phyloP scores from a whole-genome alignment of 2,888 invertebrate genomes.

The Tinea pellionella region DNA sequence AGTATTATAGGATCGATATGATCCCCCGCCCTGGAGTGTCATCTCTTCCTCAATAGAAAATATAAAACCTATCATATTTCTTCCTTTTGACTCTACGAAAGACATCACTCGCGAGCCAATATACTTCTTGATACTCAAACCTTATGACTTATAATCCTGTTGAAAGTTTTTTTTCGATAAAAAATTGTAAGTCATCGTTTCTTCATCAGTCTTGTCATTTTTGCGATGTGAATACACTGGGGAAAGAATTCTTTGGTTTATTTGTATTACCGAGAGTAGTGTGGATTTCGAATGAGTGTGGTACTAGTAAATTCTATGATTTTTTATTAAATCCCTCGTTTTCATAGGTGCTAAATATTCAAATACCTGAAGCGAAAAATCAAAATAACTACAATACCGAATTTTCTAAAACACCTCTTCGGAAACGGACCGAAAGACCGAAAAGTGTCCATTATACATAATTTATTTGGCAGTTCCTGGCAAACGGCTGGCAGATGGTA shows the following conservation, averaged over 20 bases:
- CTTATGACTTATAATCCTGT: not conserved
- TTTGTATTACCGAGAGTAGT: not conserved
- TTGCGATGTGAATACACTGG: not conserved
- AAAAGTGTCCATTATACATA: not conserved
- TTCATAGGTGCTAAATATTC: too few relatives aligned
- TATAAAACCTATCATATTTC: constrained; percentile 11
- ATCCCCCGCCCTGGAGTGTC: constrained; percentile 16
- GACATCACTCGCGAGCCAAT: not conserved
- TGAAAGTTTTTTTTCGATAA: not conserved
- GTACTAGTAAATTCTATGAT: too few relatives aligned
- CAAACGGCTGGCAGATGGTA: not conserved
- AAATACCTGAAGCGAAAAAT: too few relatives aligned
- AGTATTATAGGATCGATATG: constrained; percentile 65
- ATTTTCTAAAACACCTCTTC: too few relatives aligned
- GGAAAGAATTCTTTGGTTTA: not conserved
- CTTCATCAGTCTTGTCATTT: not conserved
- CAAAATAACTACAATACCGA: too few relatives aligned
- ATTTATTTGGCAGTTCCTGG: not conserved
- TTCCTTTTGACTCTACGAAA: not conserved
- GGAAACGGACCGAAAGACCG: too few relatives aligned
- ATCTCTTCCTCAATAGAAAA: constrained; percentile 6
- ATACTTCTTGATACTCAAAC: not conserved
- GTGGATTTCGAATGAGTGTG: too few relatives aligned
- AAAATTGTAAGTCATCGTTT: not conserved
- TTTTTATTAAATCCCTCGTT: too few relatives aligned